These are phyloP conservation scores for Ephydatia muelleri DNA, from an alignment of 37 sponge, comb jelly and placozoan genomes.

Conservation along the genomic window DNA sequence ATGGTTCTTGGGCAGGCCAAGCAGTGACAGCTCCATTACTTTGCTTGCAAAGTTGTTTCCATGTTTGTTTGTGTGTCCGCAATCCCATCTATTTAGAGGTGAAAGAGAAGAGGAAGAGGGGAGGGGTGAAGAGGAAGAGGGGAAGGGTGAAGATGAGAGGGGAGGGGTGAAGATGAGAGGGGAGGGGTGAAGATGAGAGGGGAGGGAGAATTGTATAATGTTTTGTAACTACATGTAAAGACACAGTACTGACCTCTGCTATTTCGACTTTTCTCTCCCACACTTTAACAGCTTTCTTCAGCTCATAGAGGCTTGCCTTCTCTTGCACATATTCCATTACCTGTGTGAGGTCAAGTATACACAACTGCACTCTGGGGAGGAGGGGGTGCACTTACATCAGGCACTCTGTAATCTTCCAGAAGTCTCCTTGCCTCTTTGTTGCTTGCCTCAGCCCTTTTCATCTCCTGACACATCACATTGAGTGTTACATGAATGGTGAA, in stretches of 20 bases:
- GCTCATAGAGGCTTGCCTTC: slow-evolving; percentile 83
- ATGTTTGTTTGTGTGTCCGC: slow-evolving; percentile 24
- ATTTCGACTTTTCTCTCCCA: slow-evolving; percentile 99
- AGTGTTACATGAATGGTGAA: no score
- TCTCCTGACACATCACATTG: slow-evolving; percentile 51
- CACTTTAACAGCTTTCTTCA: slow-evolving; percentile 72
- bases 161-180: no score
- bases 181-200: no score
- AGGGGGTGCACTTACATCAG: slow-evolving; percentile 70
- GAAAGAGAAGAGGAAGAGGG: no score
- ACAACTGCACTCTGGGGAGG: slow-evolving; percentile 10
- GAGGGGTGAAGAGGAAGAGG: no score
- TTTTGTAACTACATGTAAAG: neutral
- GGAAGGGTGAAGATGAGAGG: no score
- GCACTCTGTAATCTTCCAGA: slow-evolving; percentile 90
- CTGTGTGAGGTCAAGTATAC: slow-evolving; percentile 14
- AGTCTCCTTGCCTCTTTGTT: slow-evolving; percentile 70
- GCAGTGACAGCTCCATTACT: neutral
- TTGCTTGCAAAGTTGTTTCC: slow-evolving; percentile 12
- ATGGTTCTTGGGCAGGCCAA: neutral
- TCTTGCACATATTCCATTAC: slow-evolving; percentile 96
- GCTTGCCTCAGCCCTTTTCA: slow-evolving; percentile 73
- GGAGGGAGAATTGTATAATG: no score
- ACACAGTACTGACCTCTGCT: slow-evolving; percentile 69
- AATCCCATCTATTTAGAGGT: slow-evolving; percentile 20